Conservation (phyloP, 2,797 vertebrate genomes). For the Hirundo rustica region DNA sequence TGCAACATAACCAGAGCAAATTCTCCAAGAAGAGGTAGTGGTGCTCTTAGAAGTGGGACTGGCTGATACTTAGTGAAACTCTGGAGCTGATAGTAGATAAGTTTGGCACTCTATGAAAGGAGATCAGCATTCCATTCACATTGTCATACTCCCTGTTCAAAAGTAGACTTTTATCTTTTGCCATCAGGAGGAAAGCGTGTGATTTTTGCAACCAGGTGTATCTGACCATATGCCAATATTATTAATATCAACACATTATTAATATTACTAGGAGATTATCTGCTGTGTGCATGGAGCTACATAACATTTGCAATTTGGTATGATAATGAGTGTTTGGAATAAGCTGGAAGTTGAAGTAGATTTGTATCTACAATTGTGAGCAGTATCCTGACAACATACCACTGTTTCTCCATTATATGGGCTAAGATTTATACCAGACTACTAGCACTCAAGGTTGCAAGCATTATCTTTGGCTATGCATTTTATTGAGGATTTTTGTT, state of each 20-base stretch:
- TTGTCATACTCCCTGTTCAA: constrained; percentile 11
- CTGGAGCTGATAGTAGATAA: constrained; percentile 1
- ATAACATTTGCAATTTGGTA: constrained; percentile 1
- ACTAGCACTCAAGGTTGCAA: neutral
- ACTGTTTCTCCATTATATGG: constrained; percentile 1
- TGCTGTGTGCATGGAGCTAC: neutral
- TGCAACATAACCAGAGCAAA: neutral
- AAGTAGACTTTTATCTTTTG: constrained; percentile 50
- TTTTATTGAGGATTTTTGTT: constrained; percentile 22
- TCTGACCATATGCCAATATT: constrained; percentile 55
- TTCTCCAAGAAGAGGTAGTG: neutral
- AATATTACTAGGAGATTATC: constrained; percentile 40
- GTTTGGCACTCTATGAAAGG: constrained; percentile 46
- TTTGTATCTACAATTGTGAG: constrained; percentile 23
- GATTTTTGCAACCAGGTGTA: constrained; percentile 53
- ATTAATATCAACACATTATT: constrained; percentile 59
- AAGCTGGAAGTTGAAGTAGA: constrained; percentile 9
- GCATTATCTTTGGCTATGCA: constrained; percentile 6
- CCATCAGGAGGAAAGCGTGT: constrained; percentile 14
- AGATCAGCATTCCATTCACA: constrained; percentile 48
- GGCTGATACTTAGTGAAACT: constrained; percentile 25
- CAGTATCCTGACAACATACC: neutral
- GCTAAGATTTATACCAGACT: constrained; percentile 40
- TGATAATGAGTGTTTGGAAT: constrained; percentile 24
- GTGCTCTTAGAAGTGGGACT: constrained; percentile 40